phyloP scores from a whole-genome alignment of 2,113 vertebrate species.

The Erythrocercus mccallii region DNA sequence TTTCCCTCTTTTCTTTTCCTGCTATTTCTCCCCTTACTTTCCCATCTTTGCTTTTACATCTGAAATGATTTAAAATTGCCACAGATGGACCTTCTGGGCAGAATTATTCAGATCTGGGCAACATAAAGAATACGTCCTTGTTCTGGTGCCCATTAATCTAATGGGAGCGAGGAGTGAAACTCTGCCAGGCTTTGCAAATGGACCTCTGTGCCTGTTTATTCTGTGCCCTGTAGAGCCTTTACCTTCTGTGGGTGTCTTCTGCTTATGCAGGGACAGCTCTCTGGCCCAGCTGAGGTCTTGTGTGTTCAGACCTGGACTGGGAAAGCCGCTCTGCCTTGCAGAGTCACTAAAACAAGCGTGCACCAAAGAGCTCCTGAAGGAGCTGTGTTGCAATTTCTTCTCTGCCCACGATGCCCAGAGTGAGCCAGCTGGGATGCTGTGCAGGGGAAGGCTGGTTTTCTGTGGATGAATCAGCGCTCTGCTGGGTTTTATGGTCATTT shows the following conservation, averaged over 20 bases:
- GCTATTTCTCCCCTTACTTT: not conserved
- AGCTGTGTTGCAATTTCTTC: not conserved
- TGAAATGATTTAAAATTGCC: not conserved
- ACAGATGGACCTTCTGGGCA: not conserved
- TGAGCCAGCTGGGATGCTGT: not conserved
- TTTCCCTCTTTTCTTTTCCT: not conserved
- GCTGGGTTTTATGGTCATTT: not conserved
- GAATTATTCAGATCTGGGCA: not conserved
- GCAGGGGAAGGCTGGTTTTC: not conserved
- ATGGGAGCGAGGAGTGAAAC: not conserved
- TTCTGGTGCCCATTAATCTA: not conserved
- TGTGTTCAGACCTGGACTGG: not conserved
- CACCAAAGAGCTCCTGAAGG: not conserved
- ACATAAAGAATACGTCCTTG: not conserved
- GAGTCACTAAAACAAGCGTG: not conserved
- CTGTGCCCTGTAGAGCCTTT: not conserved
- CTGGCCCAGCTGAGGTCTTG: accelerated
- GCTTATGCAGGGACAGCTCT: not conserved
- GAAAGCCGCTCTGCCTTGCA: not conserved
- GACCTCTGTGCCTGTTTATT: not conserved
- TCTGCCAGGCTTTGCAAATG: not conserved
- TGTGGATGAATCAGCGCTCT: not conserved
- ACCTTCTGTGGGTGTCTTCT: accelerated
- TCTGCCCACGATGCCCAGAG: not conserved
- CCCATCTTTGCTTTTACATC: not conserved